A percentile compares a stretch with the other conserved stretches of the same genome.
phyloP scores from a whole-genome alignment of 2,113 vertebrate genomes.

The Oreochromis tanganicae region DNA sequence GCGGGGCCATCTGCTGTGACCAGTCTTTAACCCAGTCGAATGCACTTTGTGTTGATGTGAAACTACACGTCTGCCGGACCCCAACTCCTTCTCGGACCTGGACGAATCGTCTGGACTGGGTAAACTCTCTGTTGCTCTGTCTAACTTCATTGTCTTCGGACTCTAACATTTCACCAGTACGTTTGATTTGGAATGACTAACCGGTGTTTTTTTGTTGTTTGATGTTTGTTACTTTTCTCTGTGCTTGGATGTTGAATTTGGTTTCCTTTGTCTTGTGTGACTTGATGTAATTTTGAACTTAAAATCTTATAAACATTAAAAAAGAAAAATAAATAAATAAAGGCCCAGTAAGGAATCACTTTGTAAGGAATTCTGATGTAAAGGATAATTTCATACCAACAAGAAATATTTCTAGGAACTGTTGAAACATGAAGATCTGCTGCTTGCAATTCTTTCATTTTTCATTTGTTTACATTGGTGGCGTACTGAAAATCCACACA shows the following conservation, averaged over 20 bases:
- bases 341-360: accelerated
- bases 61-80: neutral
- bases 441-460: neutral
- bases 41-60: neutral
- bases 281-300: neutral
- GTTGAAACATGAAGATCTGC: neutral
- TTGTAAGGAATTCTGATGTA: neutral
- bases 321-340: neutral
- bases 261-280: neutral
- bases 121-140: neutral
- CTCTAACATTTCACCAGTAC: neutral
- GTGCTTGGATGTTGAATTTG: neutral
- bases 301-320: neutral
- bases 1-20: neutral
- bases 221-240: neutral
- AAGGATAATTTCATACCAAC: neutral
- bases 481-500: neutral
- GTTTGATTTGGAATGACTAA: neutral
- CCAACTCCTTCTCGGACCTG: neutral
- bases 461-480: neutral
- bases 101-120: neutral
- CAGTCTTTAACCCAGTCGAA: neutral
- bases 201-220: neutral
- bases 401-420: neutral
- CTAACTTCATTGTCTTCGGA: neutral